Percentiles rank a stretch among this genome's conserved stretches.
These are phyloP conservation scores for Spermophilus dauricus DNA, from an alignment of 2,113 vertebrate genomes.

Conservation along the genomic window DNA sequence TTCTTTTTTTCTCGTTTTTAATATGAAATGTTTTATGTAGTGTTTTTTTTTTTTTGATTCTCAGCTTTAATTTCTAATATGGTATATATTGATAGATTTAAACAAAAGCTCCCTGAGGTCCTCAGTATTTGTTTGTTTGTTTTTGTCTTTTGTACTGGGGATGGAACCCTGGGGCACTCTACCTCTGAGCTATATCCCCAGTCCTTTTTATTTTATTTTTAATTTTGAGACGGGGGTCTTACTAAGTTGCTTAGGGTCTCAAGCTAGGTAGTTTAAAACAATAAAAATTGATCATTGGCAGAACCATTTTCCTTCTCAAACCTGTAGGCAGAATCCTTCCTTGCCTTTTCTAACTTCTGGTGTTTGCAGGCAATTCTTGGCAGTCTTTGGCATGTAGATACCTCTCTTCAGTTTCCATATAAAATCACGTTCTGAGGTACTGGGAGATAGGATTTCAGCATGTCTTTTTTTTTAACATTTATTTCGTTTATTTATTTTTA, in stretches of 20 bases:
- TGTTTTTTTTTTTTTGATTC: conserved; percentile 12
- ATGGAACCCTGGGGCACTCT: no score
- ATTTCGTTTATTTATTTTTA: no score
- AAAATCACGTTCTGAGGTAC: not conserved
- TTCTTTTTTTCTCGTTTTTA: not conserved
- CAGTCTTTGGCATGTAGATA: not conserved
- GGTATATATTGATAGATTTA: not conserved
- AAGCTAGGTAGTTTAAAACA: not conserved
- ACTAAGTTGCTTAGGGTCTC: no score
- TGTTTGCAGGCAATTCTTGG: not conserved
- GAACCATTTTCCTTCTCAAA: not conserved
- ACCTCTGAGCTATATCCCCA: no score
- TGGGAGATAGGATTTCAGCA: not conserved
- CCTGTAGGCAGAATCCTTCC: not conserved
- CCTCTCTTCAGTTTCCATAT: not conserved
- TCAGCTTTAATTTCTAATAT: not conserved
- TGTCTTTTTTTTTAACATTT: not conserved
- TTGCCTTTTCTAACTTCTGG: not conserved
- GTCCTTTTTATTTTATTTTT: no score
- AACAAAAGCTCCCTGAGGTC: not conserved
- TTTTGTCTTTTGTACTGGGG: no score
- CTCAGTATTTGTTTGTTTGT: not conserved
- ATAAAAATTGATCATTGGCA: not conserved
- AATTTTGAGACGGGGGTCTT: no score
- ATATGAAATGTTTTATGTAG: not conserved